phyloP scores from a whole-genome alignment of 92 coral and sea anemone species.

The Plumapathes pennacea region DNA sequence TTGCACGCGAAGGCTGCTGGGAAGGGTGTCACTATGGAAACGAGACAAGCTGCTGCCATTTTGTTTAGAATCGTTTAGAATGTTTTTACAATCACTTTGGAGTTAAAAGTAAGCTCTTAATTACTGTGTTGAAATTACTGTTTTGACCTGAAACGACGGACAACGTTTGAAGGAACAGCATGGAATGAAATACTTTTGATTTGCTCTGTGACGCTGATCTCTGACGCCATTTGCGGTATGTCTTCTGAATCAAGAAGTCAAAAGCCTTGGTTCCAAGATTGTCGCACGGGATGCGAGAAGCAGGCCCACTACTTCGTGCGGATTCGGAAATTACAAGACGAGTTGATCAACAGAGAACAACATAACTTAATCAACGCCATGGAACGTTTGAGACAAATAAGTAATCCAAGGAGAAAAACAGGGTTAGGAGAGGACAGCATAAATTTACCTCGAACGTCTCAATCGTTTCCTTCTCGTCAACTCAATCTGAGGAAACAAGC shows the following conservation, averaged over 20 bases:
- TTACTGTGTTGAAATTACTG: too few relatives aligned
- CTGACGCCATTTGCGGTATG: constrained; percentile 4
- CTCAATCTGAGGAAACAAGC: constrained; percentile 18
- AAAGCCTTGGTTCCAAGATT: constrained; percentile 89
- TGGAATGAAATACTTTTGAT: neutral
- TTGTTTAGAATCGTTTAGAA: too few relatives aligned
- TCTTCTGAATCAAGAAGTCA: constrained; percentile 28
- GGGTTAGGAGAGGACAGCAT: constrained; percentile 25
- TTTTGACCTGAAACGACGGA: too few relatives aligned
- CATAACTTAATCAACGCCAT: constrained; percentile 89
- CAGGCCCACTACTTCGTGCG: constrained; percentile 85
- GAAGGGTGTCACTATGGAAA: too few relatives aligned
- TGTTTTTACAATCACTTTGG: too few relatives aligned
- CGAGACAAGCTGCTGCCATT: too few relatives aligned
- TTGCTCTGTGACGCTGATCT: neutral
- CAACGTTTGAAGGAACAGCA: too few relatives aligned
- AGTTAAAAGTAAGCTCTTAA: too few relatives aligned
- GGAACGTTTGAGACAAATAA: constrained; percentile 84
- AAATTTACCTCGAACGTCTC: constrained; percentile 4
- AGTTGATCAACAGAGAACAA: constrained; percentile 85
- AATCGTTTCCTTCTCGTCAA: constrained; percentile 52
- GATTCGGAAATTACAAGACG: constrained; percentile 81
- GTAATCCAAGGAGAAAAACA: constrained; percentile 80
- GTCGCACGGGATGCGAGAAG: constrained; percentile 74
- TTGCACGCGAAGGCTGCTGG: too few relatives aligned